Base-by-base conservation (phyloP, 2,888 invertebrate genomes). In the Drosophila multiciliata region DNA sequence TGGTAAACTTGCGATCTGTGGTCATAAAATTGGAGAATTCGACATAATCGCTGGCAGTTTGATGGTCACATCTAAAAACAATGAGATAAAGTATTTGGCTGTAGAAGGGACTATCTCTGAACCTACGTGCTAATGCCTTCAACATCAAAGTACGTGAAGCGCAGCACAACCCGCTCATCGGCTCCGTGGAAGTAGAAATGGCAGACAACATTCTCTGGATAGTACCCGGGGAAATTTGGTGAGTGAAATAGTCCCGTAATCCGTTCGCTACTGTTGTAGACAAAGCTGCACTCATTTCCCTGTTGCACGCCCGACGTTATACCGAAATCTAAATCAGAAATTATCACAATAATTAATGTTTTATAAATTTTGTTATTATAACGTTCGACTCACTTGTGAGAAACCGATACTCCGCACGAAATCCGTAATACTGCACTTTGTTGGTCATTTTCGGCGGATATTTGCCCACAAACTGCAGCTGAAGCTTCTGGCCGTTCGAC, bases 11-110 rank as follows among this genome's bases (percentile, higher is more conserved):
- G 90, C 97, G 95, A 94, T 99, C 99, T 82, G 96, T 95, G 75
- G 97, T 96, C 95, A 97, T 95, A 92, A 96, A 98, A 94, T 99
- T 99, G 54, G 98, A 98, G 93, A 99, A 98, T 93, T 99, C 98
- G 61, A 99, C 97, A 93, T 97, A 99, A 93, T 99, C 99, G 91
- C 98, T 99, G 50, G 98, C 97, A 3, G 98, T 97, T 54, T 96
- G 95, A 67, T 97, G 96, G 90, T 97, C 97, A 92, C 99, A 99
- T 79, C 99, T 99, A 50, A 17, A 42, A 32, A 3, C 15, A 57
- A 3, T 20, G 15, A 42, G 15, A 11, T 57, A 6, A 32, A 20
- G 15, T 20, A 33, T 17, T 40, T 42, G 1, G 3, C 12, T 40
- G 7, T 4, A 33, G 20, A 1, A 11, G 5, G 2, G 1, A 20